Evolutionary conservation across 2,888 invertebrate species (phyloP).

Genomic region (Drosophila greeni): DNA sequence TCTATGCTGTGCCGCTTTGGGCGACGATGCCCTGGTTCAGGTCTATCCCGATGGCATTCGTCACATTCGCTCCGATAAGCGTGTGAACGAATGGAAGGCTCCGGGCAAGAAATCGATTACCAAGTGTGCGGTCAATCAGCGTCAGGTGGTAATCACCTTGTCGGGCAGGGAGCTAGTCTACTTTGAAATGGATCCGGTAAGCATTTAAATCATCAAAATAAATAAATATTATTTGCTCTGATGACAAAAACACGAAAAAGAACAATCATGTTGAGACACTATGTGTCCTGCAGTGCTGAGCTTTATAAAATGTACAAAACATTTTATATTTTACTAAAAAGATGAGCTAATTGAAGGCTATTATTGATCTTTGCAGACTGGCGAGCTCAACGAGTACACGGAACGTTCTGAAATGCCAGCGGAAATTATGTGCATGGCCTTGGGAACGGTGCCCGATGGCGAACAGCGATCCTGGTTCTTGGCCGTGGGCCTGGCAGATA

Average conservation of each 20-base stretch:
- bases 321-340: neutral
- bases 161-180: slow-evolving; percentile 98
- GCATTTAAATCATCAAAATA: slow-evolving; percentile 72
- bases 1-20: slow-evolving; percentile 97
- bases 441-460: slow-evolving; percentile 96
- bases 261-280: slow-evolving; percentile 78
- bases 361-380: slow-evolving; percentile 84
- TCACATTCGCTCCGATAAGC: slow-evolving; percentile 97
- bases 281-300: slow-evolving; percentile 80
- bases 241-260: slow-evolving; percentile 77
- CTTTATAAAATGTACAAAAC: neutral
- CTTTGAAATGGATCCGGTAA: slow-evolving; percentile 99
- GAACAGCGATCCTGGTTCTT: slow-evolving; percentile 97
- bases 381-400: slow-evolving; percentile 98
- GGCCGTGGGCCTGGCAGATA: slow-evolving; percentile 96
- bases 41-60: slow-evolving; percentile 99
- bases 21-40: slow-evolving; percentile 98
- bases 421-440: slow-evolving; percentile 98
- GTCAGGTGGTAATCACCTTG: slow-evolving; percentile 98
- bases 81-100: slow-evolving; percentile 99
- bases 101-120: slow-evolving; percentile 98
- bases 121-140: slow-evolving; percentile 98
- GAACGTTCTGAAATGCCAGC: slow-evolving; percentile 97
- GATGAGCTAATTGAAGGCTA: neutral
- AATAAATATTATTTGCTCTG: slow-evolving; percentile 56